Evolutionary conservation across 92 coral and sea anemone genomes (phyloP).

Genomic region (Palythoa caribaeorum): DNA sequence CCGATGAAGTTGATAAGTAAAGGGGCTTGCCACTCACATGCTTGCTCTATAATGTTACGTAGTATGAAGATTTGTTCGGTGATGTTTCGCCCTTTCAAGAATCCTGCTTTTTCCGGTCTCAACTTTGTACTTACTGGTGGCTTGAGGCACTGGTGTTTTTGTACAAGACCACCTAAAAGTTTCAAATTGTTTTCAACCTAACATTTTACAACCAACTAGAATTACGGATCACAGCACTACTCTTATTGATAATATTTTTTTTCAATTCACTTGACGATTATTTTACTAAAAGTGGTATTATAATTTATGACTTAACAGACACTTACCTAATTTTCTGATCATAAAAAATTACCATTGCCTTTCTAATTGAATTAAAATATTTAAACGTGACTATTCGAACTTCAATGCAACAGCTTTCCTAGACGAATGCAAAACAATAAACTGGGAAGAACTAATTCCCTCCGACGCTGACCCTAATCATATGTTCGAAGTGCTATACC

Average conservation of each 20-base stretch:
- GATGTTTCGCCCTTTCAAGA: no score
- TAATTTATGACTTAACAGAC: conserved; percentile 72
- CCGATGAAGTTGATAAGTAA: no score
- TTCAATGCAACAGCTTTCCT: conserved; percentile 57
- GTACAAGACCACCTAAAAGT: neutral
- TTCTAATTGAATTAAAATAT: conserved; percentile 63
- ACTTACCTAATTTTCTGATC: conserved; percentile 70
- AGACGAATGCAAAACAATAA: conserved; percentile 53
- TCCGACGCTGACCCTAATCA: neutral
- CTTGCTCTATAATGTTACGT: no score
- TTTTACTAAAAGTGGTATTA: conserved; percentile 70
- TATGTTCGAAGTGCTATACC: conserved; percentile 44
- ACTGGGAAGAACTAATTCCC: conserved; percentile 49
- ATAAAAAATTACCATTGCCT: conserved; percentile 61
- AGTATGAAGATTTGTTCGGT: no score
- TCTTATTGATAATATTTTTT: conserved; percentile 74
- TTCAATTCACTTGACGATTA: conserved; percentile 48
- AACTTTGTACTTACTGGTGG: neutral
- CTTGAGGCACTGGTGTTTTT: neutral
- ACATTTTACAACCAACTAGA: conserved; percentile 68
- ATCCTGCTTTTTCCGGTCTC: no score
- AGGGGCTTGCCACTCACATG: no score
- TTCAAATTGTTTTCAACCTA: conserved; percentile 35
- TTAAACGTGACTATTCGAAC: conserved; percentile 62
- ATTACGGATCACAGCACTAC: conserved; percentile 64